A percentile compares a stretch with the other conserved stretches of the same genome.
These are phyloP conservation scores for Tuberolachnus salignus DNA, from an alignment of 2,888 invertebrate genomes.

Conservation along the genomic window DNA sequence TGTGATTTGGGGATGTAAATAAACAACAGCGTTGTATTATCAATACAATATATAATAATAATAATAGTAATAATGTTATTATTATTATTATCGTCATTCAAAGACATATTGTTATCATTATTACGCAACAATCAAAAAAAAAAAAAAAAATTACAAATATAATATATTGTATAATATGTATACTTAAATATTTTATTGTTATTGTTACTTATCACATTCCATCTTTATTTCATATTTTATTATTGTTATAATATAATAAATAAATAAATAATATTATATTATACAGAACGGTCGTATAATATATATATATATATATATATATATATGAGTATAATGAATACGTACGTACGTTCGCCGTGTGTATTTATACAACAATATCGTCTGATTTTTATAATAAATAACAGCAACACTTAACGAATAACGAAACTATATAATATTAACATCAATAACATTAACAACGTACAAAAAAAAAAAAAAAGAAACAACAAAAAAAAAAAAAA, in stretches of 20 bases:
- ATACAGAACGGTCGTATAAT: constrained; percentile 42
- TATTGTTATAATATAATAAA: too few relatives aligned
- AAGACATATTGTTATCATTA: neutral
- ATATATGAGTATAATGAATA: too few relatives aligned
- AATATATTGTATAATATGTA: constrained; percentile 2
- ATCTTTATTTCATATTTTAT: neutral
- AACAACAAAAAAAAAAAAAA: constrained; percentile 33
- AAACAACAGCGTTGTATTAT: constrained; percentile 10
- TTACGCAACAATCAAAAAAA: constrained; percentile 20
- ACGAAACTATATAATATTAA: constrained; percentile 24
- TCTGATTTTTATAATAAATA: constrained; percentile 32
- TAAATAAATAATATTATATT: neutral
- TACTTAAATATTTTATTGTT: constrained; percentile 45
- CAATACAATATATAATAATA: constrained; percentile 7
- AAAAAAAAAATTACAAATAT: constrained; percentile 47
- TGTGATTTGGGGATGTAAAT: too few relatives aligned
- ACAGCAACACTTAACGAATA: constrained; percentile 49
- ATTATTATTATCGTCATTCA: too few relatives aligned
- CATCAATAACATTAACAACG: constrained; percentile 50
- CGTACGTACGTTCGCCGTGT: neutral
- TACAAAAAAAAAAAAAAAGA: constrained; percentile 12
- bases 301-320: too few relatives aligned
- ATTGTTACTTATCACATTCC: constrained; percentile 55
- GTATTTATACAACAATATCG: constrained; percentile 21
- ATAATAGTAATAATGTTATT: constrained; percentile 26